These are phyloP conservation scores for Hippocampus abdominalis DNA, from an alignment of 2,113 vertebrate genomes.

Conservation along the genomic window DNA sequence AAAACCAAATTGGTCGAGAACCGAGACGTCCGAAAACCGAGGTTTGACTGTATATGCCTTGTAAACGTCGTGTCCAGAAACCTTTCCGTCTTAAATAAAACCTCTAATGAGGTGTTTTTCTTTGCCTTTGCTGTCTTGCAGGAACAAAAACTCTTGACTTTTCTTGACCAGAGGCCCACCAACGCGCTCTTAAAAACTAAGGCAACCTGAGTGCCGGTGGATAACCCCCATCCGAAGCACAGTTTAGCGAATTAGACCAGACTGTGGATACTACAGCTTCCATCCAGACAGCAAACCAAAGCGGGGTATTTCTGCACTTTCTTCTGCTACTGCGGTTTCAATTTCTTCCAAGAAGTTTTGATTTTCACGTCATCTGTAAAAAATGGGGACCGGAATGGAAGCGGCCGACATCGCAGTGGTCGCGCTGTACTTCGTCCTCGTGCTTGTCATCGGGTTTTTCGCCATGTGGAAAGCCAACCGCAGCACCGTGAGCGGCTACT, in stretches of 20 bases:
- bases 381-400: slow-evolving; percentile 87
- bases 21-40: too few relatives aligned
- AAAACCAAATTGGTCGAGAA: too few relatives aligned
- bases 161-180: slow-evolving; percentile 82
- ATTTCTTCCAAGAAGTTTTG: background rate
- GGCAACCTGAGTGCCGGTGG: slow-evolving; percentile 85
- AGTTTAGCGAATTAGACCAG: slow-evolving; percentile 69
- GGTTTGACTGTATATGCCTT: too few relatives aligned
- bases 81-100: slow-evolving; percentile 11
- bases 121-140: slow-evolving; percentile 97
- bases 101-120: slow-evolving; percentile 71
- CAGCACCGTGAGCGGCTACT: slow-evolving; percentile 95
- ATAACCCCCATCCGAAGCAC: slow-evolving; percentile 79
- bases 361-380: slow-evolving; percentile 42
- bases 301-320: slow-evolving; percentile 59
- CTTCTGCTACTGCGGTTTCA: slow-evolving; percentile 3
- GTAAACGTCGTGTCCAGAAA: background rate
- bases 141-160: slow-evolving; percentile 88
- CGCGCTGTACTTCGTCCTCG: slow-evolving; percentile 92
- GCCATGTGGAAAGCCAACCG: slow-evolving; percentile 97
- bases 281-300: slow-evolving; percentile 93
- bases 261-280: slow-evolving; percentile 81
- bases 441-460: slow-evolving; percentile 90
- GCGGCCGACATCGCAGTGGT: slow-evolving; percentile 91
- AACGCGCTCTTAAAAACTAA: slow-evolving; percentile 77